These are phyloP conservation scores for Spicauda simplicius DNA, from an alignment of 2,888 invertebrate genomes.

Conservation along the genomic window DNA sequence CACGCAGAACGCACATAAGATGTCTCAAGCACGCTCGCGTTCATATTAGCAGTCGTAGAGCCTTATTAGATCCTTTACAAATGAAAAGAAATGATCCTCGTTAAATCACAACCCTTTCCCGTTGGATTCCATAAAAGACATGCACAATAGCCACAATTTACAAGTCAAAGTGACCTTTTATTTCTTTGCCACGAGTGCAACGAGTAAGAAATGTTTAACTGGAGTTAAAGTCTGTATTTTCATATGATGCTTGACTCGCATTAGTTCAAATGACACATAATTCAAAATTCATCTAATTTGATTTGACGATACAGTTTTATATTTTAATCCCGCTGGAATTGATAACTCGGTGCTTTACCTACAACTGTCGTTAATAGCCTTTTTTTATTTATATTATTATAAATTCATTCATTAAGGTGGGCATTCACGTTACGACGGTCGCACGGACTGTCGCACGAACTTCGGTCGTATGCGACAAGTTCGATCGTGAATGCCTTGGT, in stretches of 20 bases:
- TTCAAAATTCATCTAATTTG: too few relatives aligned
- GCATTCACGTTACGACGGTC: too few relatives aligned
- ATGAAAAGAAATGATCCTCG: constrained; percentile 38
- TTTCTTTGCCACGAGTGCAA: constrained; percentile 17
- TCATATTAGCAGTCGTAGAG: constrained; percentile 19
- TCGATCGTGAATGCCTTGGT: too few relatives aligned
- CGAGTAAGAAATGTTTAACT: constrained; percentile 22
- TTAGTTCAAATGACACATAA: too few relatives aligned
- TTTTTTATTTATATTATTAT: too few relatives aligned
- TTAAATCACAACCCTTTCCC: constrained; percentile 38
- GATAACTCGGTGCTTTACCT: too few relatives aligned
- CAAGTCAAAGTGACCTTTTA: constrained; percentile 42
- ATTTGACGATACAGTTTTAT: too few relatives aligned
- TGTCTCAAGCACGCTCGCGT: constrained; percentile 15
- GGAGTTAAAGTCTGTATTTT: constrained; percentile 20
- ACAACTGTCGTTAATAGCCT: too few relatives aligned
- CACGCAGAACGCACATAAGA: constrained; percentile 12
- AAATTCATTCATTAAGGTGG: too few relatives aligned
- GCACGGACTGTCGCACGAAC: too few relatives aligned
- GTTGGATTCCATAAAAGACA: constrained; percentile 35
- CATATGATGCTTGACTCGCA: neutral
- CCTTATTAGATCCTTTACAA: constrained; percentile 48
- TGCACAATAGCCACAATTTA: constrained; percentile 40
- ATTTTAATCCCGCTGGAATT: too few relatives aligned
- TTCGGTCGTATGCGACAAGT: too few relatives aligned